Percentiles rank a stretch among this genome's conserved stretches.
Conservation (phyloP, 2,888 invertebrate species). For the Stenurella melanura region DNA sequence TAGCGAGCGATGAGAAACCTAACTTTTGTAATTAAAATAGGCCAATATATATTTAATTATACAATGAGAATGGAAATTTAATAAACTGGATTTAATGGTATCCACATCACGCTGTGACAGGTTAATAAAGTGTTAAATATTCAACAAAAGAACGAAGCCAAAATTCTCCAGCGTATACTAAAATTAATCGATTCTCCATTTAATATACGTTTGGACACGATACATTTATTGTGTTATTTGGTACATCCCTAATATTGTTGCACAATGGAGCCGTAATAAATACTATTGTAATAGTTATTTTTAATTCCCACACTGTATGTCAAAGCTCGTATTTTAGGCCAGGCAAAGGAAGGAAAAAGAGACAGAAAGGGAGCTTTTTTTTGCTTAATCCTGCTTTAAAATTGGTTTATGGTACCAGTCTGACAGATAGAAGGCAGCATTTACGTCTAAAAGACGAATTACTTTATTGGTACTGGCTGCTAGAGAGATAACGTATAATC, state of each 20-base stretch:
- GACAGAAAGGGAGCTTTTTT: too few species aligned
- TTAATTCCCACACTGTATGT: not conserved
- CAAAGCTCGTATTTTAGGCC: not conserved
- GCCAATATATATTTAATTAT: conserved; percentile 3
- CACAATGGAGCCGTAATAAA: not conserved
- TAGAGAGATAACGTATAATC: too few species aligned
- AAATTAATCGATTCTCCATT: conserved; percentile 15
- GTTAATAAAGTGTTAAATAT: conserved; percentile 42
- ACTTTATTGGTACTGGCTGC: too few species aligned
- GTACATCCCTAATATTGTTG: not conserved
- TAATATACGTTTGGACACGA: not conserved
- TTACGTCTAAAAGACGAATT: too few species aligned
- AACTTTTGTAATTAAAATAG: conserved; percentile 24
- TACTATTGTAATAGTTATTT: not conserved
- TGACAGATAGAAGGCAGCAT: too few species aligned
- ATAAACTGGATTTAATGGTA: conserved; percentile 33
- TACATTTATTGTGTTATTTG: not conserved
- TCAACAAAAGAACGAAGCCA: conserved; percentile 30
- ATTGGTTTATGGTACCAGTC: too few species aligned
- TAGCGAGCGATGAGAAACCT: conserved; percentile 10
- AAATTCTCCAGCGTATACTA: conserved; percentile 11
- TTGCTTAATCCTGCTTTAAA: too few species aligned
- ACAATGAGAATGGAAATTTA: conserved; percentile 35
- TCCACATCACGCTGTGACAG: conserved; percentile 38
- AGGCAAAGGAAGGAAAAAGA: too few species aligned